phyloP scores from a whole-genome alignment of 2,888 invertebrate species.

The Patella depressa region DNA sequence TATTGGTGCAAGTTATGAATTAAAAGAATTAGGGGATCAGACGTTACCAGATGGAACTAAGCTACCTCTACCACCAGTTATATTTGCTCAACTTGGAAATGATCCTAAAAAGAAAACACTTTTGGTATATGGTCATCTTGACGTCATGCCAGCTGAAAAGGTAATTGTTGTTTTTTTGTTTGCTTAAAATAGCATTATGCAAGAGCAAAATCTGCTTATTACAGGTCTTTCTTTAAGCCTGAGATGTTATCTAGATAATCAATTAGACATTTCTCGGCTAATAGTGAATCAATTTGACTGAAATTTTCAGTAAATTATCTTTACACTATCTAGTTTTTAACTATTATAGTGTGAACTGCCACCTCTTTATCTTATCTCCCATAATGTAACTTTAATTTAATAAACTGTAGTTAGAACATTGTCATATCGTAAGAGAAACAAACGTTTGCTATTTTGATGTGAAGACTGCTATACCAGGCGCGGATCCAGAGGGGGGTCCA shows the following conservation, averaged over 20 bases:
- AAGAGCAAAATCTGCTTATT: too few relatives aligned
- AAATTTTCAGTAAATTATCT: too few relatives aligned
- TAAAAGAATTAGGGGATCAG: constrained; percentile 82
- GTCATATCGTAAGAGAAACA: background rate
- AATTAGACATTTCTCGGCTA: too few relatives aligned
- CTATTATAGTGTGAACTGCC: too few relatives aligned
- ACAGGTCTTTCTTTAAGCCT: too few relatives aligned
- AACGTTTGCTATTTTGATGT: background rate
- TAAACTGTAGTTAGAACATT: background rate
- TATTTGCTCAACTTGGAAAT: constrained; percentile 84
- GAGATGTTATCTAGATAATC: too few relatives aligned
- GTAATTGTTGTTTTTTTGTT: constrained; percentile 46
- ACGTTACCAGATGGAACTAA: constrained; percentile 79
- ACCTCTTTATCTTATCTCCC: too few relatives aligned
- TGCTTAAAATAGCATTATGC: too few relatives aligned
- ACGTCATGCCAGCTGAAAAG: constrained; percentile 94
- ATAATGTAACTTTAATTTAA: background rate
- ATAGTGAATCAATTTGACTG: too few relatives aligned
- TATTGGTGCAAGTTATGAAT: constrained; percentile 79
- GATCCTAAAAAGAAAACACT: constrained; percentile 92
- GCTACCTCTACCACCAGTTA: constrained; percentile 87
- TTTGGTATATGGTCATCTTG: constrained; percentile 95
- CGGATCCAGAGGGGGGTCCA: too few relatives aligned
- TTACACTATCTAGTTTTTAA: too few relatives aligned
- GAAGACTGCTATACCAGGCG: background rate